Conservation (phyloP, 2,113 vertebrate genomes). For the Oreochromis spilurus region DNA sequence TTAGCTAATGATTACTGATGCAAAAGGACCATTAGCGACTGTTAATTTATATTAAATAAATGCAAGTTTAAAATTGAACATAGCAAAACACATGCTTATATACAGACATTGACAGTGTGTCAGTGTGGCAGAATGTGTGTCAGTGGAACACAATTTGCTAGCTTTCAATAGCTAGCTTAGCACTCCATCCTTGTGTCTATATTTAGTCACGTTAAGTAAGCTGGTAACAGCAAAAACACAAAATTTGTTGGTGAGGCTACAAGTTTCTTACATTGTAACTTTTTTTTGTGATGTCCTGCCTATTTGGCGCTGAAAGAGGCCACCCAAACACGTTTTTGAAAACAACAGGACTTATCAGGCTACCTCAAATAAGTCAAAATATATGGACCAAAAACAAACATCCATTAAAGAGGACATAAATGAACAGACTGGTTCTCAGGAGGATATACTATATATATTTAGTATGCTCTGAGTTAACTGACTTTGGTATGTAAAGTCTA, state of each 20-base stretch:
- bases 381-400: not conserved
- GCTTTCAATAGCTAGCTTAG: not conserved
- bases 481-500: not conserved
- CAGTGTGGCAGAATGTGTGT: not conserved
- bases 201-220: not conserved
- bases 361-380: not conserved
- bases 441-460: not conserved
- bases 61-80: not conserved
- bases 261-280: not conserved
- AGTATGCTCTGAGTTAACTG: not conserved
- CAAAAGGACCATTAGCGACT: not conserved
- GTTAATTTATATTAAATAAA: not conserved
- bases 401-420: not conserved
- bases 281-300: not conserved
- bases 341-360: not conserved
- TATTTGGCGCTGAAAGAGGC: not conserved
- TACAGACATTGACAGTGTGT: rapidly evolving
- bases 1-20: not conserved
- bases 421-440: not conserved
- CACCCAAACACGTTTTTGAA: not conserved
- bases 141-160: not conserved
- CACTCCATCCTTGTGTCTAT: not conserved
- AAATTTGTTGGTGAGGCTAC: not conserved
- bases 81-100: not conserved
- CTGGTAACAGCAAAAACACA: not conserved